phyloP scores from a whole-genome alignment of 2,888 invertebrate genomes.

The Lissocephala sabroskyi region DNA sequence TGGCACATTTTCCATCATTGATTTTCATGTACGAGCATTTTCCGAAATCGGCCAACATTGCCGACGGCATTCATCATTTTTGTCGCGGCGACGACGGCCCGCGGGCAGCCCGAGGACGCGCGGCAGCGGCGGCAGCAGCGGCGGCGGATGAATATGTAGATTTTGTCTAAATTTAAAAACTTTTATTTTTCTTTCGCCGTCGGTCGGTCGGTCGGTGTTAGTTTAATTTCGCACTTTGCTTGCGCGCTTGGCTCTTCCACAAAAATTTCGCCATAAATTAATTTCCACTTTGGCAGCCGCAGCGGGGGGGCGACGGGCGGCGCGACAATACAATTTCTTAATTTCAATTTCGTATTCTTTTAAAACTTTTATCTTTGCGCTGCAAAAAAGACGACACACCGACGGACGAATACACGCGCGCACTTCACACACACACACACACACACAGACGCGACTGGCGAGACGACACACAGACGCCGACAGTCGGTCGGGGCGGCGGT shows the following conservation, averaged over 20 bases:
- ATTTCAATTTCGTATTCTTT: constrained; percentile 36
- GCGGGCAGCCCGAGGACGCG: constrained; percentile 9
- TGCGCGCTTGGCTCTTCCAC: background rate
- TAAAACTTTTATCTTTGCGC: constrained; percentile 31
- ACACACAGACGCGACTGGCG: constrained; percentile 22
- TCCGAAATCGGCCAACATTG: no score
- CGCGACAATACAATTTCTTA: constrained; percentile 29
- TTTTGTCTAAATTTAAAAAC: constrained; percentile 1
- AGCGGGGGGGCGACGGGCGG: background rate
- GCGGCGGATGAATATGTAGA: background rate
- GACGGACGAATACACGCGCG: background rate
- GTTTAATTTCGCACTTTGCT: constrained; percentile 1
- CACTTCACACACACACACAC: constrained; percentile 10
- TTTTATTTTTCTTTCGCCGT: no score
- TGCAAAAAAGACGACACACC: constrained; percentile 24
- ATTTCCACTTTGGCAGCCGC: constrained; percentile 31
- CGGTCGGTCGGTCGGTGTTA: background rate
- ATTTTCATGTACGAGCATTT: constrained; percentile 9
- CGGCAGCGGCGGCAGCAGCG: background rate
- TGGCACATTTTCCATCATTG: constrained; percentile 43
- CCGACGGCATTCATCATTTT: constrained; percentile 38
- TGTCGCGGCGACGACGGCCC: constrained; percentile 5
- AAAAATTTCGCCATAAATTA: constrained; percentile 40
- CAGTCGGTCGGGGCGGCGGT: constrained; percentile 6
- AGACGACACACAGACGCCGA: constrained; percentile 15